A percentile compares a stretch with the other conserved stretches of the same genome.
These are phyloP conservation scores for Sphenopsis melanotis DNA, from an alignment of 2,797 vertebrate genomes.

Conservation along the genomic window DNA sequence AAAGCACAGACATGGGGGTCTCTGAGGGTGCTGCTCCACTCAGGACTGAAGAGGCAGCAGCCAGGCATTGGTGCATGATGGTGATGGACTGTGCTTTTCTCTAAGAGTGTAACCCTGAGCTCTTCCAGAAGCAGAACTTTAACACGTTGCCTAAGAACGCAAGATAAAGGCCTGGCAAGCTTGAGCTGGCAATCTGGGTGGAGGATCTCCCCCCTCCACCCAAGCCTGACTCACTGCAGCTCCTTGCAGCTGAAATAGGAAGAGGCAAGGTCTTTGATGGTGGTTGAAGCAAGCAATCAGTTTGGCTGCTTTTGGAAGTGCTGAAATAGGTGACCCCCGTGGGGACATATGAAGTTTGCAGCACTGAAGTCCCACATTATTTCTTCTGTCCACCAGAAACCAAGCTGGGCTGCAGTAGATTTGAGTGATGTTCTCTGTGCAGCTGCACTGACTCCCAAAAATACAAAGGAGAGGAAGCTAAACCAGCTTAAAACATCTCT, in stretches of 20 bases:
- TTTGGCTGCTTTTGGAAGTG: background rate
- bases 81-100: background rate
- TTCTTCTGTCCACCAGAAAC: background rate
- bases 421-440: background rate
- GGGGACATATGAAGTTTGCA: background rate
- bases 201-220: slow-evolving; percentile 51
- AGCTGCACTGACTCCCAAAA: background rate
- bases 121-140: background rate
- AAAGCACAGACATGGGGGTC: background rate
- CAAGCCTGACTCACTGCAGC: slow-evolving; percentile 47
- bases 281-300: background rate
- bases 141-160: slow-evolving; percentile 13
- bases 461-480: background rate
- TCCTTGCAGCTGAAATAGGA: background rate
- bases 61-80: background rate
- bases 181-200: slow-evolving; percentile 51
- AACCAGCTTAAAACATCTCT: background rate
- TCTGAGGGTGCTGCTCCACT: background rate
- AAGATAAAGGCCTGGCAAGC: slow-evolving; percentile 36
- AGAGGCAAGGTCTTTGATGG: background rate
- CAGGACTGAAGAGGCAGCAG: background rate
- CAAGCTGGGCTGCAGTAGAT: background rate
- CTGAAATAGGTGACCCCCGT: background rate
- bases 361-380: background rate
- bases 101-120: background rate